Evolutionary conservation across 2,113 vertebrate species (phyloP).

Genomic region (Rhynchomys soricoides): DNA sequence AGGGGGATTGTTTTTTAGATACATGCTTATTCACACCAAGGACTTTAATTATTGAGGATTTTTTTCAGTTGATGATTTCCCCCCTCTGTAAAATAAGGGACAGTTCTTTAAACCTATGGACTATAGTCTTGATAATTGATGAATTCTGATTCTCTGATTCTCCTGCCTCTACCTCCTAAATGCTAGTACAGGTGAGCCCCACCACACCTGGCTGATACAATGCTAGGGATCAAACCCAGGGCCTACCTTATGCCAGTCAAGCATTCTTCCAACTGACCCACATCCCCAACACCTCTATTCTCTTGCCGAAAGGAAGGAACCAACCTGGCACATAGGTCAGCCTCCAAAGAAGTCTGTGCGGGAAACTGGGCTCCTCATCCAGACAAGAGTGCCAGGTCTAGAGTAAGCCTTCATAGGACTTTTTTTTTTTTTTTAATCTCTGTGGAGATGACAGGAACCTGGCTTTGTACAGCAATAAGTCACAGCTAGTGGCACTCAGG

Average conservation of each 20-base stretch:
- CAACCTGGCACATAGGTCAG: background rate
- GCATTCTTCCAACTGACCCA: background rate
- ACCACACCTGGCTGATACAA: background rate
- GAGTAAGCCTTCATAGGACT: background rate
- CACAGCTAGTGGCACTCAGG: background rate
- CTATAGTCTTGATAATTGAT: background rate
- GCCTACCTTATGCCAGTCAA: too few species aligned
- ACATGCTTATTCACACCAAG: background rate
- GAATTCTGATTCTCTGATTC: background rate
- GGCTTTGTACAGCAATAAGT: fast-evolving
- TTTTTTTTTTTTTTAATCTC: background rate
- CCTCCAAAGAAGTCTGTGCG: background rate
- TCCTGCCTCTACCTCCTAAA: background rate
- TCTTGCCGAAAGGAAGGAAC: background rate
- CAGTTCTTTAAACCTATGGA: background rate
- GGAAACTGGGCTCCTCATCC: background rate
- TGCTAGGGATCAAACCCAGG: background rate
- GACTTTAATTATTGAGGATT: background rate
- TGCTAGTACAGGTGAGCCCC: background rate
- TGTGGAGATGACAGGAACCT: background rate
- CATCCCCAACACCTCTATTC: background rate
- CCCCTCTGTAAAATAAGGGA: background rate
- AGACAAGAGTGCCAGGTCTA: background rate
- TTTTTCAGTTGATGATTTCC: background rate
- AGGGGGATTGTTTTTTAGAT: background rate